Conservation (phyloP, 1,140 invertebrate genomes). For the Heliconius eleuchia region DNA sequence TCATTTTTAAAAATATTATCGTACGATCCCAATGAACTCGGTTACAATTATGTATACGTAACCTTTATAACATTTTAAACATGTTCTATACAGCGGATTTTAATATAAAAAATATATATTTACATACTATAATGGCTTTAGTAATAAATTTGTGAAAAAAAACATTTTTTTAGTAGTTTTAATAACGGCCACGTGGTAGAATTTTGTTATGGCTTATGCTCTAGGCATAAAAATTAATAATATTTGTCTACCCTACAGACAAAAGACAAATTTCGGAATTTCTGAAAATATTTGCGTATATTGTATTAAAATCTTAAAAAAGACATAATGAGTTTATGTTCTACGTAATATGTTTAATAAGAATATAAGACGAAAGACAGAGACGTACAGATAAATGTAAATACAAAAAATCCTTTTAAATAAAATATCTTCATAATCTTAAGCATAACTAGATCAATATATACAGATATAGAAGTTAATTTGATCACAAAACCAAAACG, state of each 20-base stretch:
- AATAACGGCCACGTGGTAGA: neutral
- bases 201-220: too few relatives aligned
- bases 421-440: neutral
- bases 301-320: neutral
- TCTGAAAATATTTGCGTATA: neutral
- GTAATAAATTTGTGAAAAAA: neutral
- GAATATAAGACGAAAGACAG: neutral
- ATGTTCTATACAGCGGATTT: slow-evolving; percentile 12
- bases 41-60: slow-evolving; percentile 16
- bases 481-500: neutral
- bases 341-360: neutral
- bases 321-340: neutral
- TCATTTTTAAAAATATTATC: slow-evolving; percentile 39
- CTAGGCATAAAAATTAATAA: neutral
- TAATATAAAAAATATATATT: neutral
- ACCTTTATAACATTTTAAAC: slow-evolving; percentile 26
- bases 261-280: neutral
- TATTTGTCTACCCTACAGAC: neutral
- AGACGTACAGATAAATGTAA: neutral
- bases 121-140: neutral
- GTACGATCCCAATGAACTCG: slow-evolving; percentile 49
- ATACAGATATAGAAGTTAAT: neutral
- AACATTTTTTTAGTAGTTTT: neutral
- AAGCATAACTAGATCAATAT: neutral
- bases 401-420: neutral